These are phyloP conservation scores for Sphyrna mokarran DNA, from an alignment of 2,113 vertebrate genomes.

Conservation along the genomic window DNA sequence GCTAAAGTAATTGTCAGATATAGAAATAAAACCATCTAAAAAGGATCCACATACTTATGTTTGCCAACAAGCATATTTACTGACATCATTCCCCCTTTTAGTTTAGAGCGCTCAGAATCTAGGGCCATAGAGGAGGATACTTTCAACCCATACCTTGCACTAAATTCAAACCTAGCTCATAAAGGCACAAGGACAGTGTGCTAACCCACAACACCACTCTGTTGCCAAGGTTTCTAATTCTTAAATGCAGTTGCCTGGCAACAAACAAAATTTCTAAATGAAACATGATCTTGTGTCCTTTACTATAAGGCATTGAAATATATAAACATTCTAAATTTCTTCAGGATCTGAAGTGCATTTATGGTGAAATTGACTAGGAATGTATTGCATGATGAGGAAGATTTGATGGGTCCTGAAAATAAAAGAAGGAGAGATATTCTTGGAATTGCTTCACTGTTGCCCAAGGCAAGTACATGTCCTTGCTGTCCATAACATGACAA, in stretches of 20 bases:
- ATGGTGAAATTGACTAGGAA: not conserved
- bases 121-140: not conserved
- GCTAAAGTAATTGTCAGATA: not conserved
- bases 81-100: not conserved
- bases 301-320: not conserved
- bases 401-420: not conserved
- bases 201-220: not conserved
- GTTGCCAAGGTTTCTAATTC: not conserved
- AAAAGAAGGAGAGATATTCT: not conserved
- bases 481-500: not conserved
- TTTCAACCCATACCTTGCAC: not conserved
- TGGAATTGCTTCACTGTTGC: not conserved
- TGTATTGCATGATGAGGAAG: not conserved
- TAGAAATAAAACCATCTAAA: not conserved
- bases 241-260: not conserved
- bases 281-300: not conserved
- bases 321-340: not conserved
- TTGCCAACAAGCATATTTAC: not conserved
- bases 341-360: not conserved
- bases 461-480: not conserved
- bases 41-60: not conserved
- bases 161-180: not conserved
- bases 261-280: not conserved
- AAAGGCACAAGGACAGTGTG: not conserved
- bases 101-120: not conserved